Percentiles rank a stretch among this genome's conserved stretches.
These are phyloP conservation scores for Plecturocebus donacophilus DNA, from an alignment of 2,113 vertebrate species.

Conservation along the genomic window DNA sequence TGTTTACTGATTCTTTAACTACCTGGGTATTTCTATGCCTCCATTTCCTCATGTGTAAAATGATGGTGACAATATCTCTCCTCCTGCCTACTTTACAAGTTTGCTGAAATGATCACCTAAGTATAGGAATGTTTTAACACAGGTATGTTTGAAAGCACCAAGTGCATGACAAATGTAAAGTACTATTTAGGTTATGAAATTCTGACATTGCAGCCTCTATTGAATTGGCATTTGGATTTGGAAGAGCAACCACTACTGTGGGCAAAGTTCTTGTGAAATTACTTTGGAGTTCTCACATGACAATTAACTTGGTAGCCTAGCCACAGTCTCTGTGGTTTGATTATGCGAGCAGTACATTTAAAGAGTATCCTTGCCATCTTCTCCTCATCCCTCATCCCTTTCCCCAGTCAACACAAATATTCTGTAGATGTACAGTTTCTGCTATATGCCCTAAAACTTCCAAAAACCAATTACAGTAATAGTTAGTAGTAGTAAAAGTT, in stretches of 20 bases:
- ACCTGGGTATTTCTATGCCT: neutral
- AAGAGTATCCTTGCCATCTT: neutral
- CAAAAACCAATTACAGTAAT: neutral
- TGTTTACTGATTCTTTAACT: neutral
- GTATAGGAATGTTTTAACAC: neutral
- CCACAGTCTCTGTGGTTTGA: neutral
- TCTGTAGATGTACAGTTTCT: neutral
- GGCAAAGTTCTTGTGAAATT: conserved; percentile 45
- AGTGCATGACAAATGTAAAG: neutral
- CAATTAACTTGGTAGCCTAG: conserved; percentile 21
- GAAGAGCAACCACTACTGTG: neutral
- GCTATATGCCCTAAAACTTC: neutral
- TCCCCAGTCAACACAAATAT: neutral
- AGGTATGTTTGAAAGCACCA: neutral
- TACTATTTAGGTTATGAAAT: conserved; percentile 13
- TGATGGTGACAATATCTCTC: neutral
- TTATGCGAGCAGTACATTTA: neutral
- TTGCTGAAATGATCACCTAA: neutral
- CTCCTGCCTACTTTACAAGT: neutral
- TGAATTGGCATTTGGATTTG: neutral
- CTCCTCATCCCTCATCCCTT: neutral
- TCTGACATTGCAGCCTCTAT: neutral
- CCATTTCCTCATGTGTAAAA: conserved; percentile 28
- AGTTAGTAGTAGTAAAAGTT: neutral
- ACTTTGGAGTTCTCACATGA: neutral